phyloP scores from a whole-genome alignment of 1,140 invertebrate species.

The Dendroctonus valens region DNA sequence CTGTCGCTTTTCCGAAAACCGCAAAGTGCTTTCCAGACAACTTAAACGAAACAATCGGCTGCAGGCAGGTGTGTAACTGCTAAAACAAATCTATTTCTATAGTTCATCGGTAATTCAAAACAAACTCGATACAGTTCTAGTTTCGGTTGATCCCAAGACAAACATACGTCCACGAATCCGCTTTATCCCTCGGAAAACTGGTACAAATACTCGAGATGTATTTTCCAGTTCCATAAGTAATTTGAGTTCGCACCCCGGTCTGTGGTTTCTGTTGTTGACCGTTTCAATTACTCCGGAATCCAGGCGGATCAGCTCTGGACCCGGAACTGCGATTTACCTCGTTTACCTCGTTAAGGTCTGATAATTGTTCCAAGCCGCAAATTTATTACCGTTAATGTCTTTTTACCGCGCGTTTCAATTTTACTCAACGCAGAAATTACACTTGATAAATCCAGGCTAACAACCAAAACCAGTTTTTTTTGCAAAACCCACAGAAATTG shows the following conservation, averaged over 20 bases:
- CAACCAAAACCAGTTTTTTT: no score
- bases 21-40: no score
- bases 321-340: constrained; percentile 27
- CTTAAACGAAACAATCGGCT: no score
- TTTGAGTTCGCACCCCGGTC: constrained; percentile 13
- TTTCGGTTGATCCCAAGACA: constrained; percentile 7
- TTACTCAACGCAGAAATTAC: no score
- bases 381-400: constrained; percentile 27
- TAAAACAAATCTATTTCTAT: no score
- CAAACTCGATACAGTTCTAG: background rate
- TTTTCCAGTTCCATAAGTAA: constrained; percentile 17
- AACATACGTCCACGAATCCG: constrained; percentile 3
- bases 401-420: constrained; percentile 6
- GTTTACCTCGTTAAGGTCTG: constrained; percentile 28
- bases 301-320: constrained; percentile 13
- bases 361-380: constrained; percentile 26
- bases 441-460: no score
- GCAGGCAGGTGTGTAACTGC: no score
- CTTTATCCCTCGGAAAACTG: background rate
- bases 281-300: constrained; percentile 26
- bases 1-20: no score
- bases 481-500: no score
- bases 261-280: constrained; percentile 28
- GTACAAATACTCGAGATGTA: constrained; percentile 5
- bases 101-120: background rate